Evolutionary conservation across 2,888 invertebrate species (phyloP).

Genomic region (Eupithecia centaureata): DNA sequence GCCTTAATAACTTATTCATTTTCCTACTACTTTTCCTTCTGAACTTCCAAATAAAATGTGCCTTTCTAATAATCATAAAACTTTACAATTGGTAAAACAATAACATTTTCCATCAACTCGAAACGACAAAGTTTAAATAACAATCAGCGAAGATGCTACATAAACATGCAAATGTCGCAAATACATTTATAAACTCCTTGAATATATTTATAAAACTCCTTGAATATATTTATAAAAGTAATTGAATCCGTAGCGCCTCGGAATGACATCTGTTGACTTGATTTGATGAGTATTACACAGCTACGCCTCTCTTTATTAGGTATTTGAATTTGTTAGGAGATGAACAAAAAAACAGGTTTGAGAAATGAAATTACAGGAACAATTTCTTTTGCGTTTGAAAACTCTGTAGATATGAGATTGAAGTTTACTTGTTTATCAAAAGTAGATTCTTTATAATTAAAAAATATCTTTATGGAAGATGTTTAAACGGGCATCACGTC

Average conservation of each 20-base stretch:
- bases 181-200: conserved; percentile 14
- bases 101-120: conserved; percentile 18
- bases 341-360: conserved; percentile 17
- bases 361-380: conserved; percentile 9
- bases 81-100: neutral
- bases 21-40: neutral
- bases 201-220: conserved; percentile 25
- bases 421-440: neutral
- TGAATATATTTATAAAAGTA: conserved; percentile 76
- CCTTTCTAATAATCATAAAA: neutral
- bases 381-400: neutral
- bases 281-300: conserved; percentile 71
- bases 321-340: conserved; percentile 32
- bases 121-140: conserved; percentile 40
- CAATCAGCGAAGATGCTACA: conserved; percentile 51
- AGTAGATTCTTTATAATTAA: neutral
- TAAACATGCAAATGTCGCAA: conserved; percentile 72
- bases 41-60: neutral
- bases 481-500: neutral
- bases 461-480: no score
- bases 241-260: conserved; percentile 69
- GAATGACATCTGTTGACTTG: conserved; percentile 70
- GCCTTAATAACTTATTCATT: neutral
- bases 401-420: neutral
- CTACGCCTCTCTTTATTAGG: conserved; percentile 50